Evolutionary conservation across 2,797 vertebrate species (phyloP).

Genomic region (Perodicticus potto): DNA sequence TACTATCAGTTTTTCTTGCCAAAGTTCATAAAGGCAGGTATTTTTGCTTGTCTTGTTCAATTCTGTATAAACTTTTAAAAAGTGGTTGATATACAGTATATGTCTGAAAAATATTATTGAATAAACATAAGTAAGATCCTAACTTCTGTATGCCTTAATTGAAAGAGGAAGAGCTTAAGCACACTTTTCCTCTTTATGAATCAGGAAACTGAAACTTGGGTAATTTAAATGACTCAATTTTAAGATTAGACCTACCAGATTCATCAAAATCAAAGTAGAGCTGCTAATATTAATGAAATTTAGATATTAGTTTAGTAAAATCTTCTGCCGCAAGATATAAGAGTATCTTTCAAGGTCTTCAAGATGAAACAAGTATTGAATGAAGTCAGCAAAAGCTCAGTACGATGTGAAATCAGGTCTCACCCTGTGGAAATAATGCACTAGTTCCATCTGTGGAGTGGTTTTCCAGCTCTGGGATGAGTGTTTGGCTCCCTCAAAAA

Average conservation of each 20-base stretch:
- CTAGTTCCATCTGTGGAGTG: not conserved
- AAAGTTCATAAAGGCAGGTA: not conserved
- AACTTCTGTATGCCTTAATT: not conserved
- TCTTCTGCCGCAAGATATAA: not conserved
- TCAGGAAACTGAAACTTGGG: not conserved
- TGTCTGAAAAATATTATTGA: not conserved
- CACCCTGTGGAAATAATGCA: not conserved
- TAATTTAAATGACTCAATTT: constrained; percentile 18
- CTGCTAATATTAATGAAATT: not conserved
- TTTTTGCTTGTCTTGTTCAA: not conserved
- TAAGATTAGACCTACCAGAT: not conserved
- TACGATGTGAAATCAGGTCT: not conserved
- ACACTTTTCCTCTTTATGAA: not conserved
- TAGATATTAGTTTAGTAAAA: not conserved
- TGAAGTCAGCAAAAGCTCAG: not conserved
- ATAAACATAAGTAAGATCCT: not conserved
- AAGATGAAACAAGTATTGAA: not conserved
- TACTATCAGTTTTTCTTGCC: not conserved
- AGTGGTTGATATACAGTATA: not conserved
- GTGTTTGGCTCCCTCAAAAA: not conserved
- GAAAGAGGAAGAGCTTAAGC: not conserved
- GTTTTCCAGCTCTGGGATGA: not conserved
- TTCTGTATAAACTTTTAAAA: not conserved
- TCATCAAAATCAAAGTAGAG: not conserved
- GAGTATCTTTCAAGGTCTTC: not conserved